phyloP scores from a whole-genome alignment of 2,888 invertebrate species.

The Luperina nickerlii region DNA sequence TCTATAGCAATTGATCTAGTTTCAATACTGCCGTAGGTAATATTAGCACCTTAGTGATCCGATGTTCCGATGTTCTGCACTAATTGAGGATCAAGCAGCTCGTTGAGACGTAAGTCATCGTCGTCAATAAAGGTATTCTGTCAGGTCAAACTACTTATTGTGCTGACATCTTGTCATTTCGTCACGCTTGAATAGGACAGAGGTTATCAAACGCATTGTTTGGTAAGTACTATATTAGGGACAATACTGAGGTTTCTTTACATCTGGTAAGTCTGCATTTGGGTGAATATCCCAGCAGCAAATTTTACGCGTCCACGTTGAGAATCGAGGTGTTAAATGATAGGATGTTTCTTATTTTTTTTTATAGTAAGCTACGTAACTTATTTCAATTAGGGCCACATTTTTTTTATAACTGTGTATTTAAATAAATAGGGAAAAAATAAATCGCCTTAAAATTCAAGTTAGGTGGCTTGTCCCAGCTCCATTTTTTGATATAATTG shows the following conservation, averaged over 20 bases:
- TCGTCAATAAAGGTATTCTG: not conserved
- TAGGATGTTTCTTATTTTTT: no score
- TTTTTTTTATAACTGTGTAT: no score
- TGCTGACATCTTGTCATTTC: constrained; percentile 4
- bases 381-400: no score
- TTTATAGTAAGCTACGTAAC: no score
- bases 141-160: constrained; percentile 33
- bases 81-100: not conserved
- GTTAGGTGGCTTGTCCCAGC: no score
- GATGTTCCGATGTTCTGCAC: not conserved
- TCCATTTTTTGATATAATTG: no score
- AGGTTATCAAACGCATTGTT: constrained; percentile 19
- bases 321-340: no score
- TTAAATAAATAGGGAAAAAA: no score
- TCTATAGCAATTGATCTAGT: not conserved
- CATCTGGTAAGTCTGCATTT: not conserved
- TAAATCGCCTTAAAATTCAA: no score
- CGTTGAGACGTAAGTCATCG: not conserved
- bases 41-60: not conserved
- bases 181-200: constrained; percentile 6
- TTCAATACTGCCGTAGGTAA: no score
- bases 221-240: not conserved
- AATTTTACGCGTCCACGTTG: no score
- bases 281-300: no score
- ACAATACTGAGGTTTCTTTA: not conserved